Evolutionary conservation across 2,797 vertebrate species (phyloP).

Genomic region (Ambastaia sidthimunki): DNA sequence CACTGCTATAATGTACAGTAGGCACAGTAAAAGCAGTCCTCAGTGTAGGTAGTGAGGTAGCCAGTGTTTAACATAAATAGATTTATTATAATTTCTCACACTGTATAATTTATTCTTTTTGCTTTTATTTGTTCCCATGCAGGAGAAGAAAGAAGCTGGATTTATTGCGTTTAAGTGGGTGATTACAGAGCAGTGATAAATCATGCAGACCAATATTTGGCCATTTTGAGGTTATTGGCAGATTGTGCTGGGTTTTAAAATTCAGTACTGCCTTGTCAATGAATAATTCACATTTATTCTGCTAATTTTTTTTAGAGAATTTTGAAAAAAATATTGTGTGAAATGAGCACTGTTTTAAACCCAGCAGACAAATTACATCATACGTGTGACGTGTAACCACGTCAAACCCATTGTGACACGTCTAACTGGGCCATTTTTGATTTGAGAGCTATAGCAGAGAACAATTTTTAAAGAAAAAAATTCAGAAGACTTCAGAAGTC

Average conservation of each 20-base stretch:
- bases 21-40: slow-evolving; percentile 49
- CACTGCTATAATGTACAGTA: slow-evolving; percentile 55
- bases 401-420: too few relatives aligned
- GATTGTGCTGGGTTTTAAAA: not conserved
- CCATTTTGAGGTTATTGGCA: not conserved
- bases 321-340: not conserved
- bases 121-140: slow-evolving; percentile 28
- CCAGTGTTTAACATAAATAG: slow-evolving; percentile 43
- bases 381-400: too few relatives aligned
- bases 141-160: slow-evolving; percentile 27
- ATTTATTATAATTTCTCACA: slow-evolving; percentile 24
- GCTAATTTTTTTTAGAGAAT: too few relatives aligned
- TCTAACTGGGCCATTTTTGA: too few relatives aligned
- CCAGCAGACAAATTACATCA: too few relatives aligned
- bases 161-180: slow-evolving; percentile 42
- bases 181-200: slow-evolving; percentile 39
- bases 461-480: too few relatives aligned
- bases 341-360: not conserved
- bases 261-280: not conserved
- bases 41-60: slow-evolving; percentile 45
- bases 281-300: not conserved
- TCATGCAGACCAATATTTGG: slow-evolving; percentile 22
- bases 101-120: slow-evolving; percentile 27
- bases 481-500: too few relatives aligned
- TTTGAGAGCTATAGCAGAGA: too few relatives aligned